Base-by-base conservation (phyloP, 2,888 invertebrate genomes). In the Heteropelma amictum region DNA sequence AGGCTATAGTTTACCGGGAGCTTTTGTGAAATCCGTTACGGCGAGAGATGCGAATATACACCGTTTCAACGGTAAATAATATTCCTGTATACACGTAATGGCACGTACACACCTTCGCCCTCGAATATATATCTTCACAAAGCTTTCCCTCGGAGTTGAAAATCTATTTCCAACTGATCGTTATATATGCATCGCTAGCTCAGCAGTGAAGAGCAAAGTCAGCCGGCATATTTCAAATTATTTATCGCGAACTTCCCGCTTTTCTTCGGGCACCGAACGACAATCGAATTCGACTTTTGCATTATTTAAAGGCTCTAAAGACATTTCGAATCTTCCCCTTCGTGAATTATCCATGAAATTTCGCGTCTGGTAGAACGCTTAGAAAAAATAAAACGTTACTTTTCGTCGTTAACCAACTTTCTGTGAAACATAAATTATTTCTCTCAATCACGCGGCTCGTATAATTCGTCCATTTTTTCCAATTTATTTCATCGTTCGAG, bases 1-100 rank as follows among this genome's bases (percentile, higher is more conserved):
- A 47, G 69, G 60, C 47, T 28, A 63, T 65, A 72, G 64, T 76
- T 69, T 69, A 69, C 72, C 26, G 33, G 33, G 35, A 23, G 47
- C 54, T 60, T 45, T n/a, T 21, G 51, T 26, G 63, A 63, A 51
- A 72, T 72, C 63, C 58, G 38, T 56, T 64, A 58, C 69, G 21
- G 26, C 33, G 14, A 64, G 56, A 58, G 63, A 58, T 51, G 38
- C 38, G 21, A 23, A 21, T 45, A n/a, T 5, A 49, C 26, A 19
- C 2, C 5, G 12, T 6, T n/a, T 5, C 45, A 8, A 6, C 0
- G 6, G 1, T 19, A n/a, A n/a, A 28, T 17, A 10, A n/a, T 42
- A 19, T 45, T 19, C 5, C 28, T 60, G 33, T 60, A 30, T 33
- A 19, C 17, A 58, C 3, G 30, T 60, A 49, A 54, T 30, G 17